These are phyloP conservation scores for Leptodactylus fallax DNA, from an alignment of 2,797 vertebrate species.

Conservation along the genomic window DNA sequence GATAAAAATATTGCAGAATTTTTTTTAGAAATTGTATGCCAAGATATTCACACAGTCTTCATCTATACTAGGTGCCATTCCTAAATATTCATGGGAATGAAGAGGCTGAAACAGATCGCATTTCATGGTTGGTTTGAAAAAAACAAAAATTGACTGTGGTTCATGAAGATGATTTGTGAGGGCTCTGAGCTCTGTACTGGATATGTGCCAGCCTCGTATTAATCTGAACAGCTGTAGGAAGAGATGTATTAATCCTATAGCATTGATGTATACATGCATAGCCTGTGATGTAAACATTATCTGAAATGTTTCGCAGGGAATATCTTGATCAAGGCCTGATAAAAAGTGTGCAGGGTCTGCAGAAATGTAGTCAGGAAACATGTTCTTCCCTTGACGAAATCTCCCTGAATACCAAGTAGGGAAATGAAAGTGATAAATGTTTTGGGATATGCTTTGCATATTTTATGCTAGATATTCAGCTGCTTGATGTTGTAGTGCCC, in stretches of 20 bases:
- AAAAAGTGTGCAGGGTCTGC: not conserved
- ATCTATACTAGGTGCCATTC: not conserved
- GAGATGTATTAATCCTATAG: slow-evolving; percentile 25
- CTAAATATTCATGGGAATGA: slow-evolving; percentile 33
- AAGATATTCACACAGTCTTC: not conserved
- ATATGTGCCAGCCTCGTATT: slow-evolving; percentile 28
- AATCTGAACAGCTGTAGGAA: slow-evolving; percentile 50
- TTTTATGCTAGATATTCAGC: not conserved
- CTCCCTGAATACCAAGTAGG: slow-evolving; percentile 9
- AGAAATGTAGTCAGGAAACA: slow-evolving; percentile 15
- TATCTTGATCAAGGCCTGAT: slow-evolving; percentile 28
- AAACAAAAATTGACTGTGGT: slow-evolving; percentile 12
- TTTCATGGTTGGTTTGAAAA: slow-evolving; percentile 35
- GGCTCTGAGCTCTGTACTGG: slow-evolving; percentile 2
- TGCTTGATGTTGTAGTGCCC: not conserved
- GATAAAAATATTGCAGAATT: not conserved
- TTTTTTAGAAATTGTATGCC: not conserved
- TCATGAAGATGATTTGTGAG: slow-evolving; percentile 43
- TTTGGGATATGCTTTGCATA: slow-evolving; percentile 4
- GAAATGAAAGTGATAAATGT: slow-evolving; percentile 15
- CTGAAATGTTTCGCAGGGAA: not conserved
- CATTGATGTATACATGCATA: slow-evolving; percentile 35
- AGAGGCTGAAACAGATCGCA: slow-evolving; percentile 21
- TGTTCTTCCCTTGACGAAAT: slow-evolving; percentile 13
- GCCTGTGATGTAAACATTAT: slow-evolving; percentile 42